Base-by-base conservation (phyloP, 64 coral and sea anemone genomes). In the Stylophora pistillata region DNA sequence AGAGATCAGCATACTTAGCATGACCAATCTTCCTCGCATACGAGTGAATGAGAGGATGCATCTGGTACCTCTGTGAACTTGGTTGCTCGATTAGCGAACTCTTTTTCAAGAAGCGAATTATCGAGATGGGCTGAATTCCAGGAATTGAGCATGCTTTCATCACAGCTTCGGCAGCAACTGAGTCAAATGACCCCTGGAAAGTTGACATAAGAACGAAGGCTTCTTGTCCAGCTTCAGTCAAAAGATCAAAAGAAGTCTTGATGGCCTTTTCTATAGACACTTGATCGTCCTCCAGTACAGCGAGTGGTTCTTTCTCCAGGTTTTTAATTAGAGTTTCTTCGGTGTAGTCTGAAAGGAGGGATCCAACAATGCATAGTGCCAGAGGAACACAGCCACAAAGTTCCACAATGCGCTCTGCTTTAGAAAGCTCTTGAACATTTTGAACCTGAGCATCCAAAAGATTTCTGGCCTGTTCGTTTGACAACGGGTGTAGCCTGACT, bases 11-110 rank as follows among this genome's bases (percentile, higher is more conserved):
- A 58, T 75, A 53, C 9, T 64, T 53, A 3, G 28, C 15, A 56
- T 53, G 32, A 28, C 33, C 79, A 25, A 85, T 72, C 15, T 84
- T 64, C 53, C 55, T 91, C 10, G 56, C 79, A 76, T 30, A 91
- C 13, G 79, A 57, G 28, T 76, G 89, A 27, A 91, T 91, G 10
- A 91, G 55, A 9, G 66, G 82, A 74, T 91, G 79, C n/a, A 91
- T 54, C 1, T 74, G 30, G 30, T 85, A 91, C 53, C 61, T 91
- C 13, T 52, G 30, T 53, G 70, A 25, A 2, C 55, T 14, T 75
- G 21, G 55, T 23, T 75, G 56, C 66, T 85, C 69, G 54, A 91
- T n/a, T 23, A 91, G 79, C 11, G 66, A 91, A 32, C 58, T 58
- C 30, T 27, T 53, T 62, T 91, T 91, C 21, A 85, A 60, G 9